Evolutionary conservation across 2,888 invertebrate species (phyloP), one percentile per base, ranked within the genome.

Genomic region (Itoplectis maculator): DNA sequence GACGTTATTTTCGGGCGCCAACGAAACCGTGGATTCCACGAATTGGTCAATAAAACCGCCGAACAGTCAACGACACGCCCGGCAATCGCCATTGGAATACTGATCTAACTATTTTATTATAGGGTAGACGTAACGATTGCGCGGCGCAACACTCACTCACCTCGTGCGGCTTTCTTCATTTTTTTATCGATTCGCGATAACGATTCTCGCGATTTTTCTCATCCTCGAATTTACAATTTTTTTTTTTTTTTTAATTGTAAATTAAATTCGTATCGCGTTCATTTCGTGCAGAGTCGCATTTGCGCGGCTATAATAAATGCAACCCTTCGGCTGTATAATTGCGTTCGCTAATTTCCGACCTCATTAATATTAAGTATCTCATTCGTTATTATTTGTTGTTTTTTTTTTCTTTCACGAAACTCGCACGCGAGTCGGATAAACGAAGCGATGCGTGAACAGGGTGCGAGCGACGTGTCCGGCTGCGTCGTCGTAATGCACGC

Each of bases 1-100:
- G 45, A 75, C 37, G 51, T 75, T 80, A 40, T 80, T 75, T 75
- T 65, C 29, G 3, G 56, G 35, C 37, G 70, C 54, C 70, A 9
- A 37, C 70, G 3, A 18, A 51, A 45, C 45, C 3, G 29, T 37
- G 18, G 59, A 37, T 59, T 59, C 59, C 59, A 37, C 35, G 59
- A 59, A 61, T 18, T 0, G 37, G 37, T 61, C 18, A 2, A 37
- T n/a, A 11, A 61, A 37, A 61, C 29, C n/a, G 29, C 29, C 3
- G 5, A 61, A 37, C 37, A 6, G 7, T 1, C 54, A 37, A 61
- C 54, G 35, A 37, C 61, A 15, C n/a, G 37, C 18, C n/a, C 29
- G 8, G 15, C 35, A 54, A 54, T 59, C 15, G 15, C 35, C 13
- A 35, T 59, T 59, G 6, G 54, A 54, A 54, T 54, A 23, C 23